These are phyloP conservation scores for Samia ricini DNA, from an alignment of 1,140 invertebrate species.

Conservation along the genomic window DNA sequence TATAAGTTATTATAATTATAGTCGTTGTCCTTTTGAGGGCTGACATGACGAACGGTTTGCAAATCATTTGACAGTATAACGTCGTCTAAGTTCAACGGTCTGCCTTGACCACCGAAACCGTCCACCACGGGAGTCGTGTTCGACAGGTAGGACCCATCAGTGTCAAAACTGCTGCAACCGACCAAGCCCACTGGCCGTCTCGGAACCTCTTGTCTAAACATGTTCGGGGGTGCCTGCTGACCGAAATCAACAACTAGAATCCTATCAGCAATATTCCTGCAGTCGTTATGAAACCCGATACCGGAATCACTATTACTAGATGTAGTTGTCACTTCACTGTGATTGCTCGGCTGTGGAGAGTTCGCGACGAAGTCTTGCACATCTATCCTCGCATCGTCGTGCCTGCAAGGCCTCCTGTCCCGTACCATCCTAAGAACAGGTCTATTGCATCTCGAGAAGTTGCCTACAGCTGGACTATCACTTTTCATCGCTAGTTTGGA, in stretches of 20 bases:
- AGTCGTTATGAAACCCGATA: slow-evolving; percentile 94
- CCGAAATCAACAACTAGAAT: slow-evolving; percentile 90
- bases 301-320: slow-evolving; percentile 97
- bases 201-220: slow-evolving; percentile 58
- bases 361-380: slow-evolving; percentile 78
- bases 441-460: slow-evolving; percentile 58
- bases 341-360: slow-evolving; percentile 89
- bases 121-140: slow-evolving; percentile 75
- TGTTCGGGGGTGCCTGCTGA: slow-evolving; percentile 59
- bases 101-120: slow-evolving; percentile 69
- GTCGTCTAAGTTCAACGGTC: slow-evolving; percentile 67
- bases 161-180: slow-evolving; percentile 65
- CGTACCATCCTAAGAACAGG: slow-evolving; percentile 50
- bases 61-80: slow-evolving; percentile 54
- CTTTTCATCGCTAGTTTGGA: slow-evolving; percentile 66
- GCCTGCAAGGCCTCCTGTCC: slow-evolving; percentile 48
- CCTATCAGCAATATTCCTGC: slow-evolving; percentile 87
- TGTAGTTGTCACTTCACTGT: slow-evolving; percentile 89
- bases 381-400: slow-evolving; percentile 51
- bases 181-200: slow-evolving; percentile 64
- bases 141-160: slow-evolving; percentile 67
- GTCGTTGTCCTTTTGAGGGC: slow-evolving; percentile 49
- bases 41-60: slow-evolving; percentile 39
- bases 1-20: slow-evolving; percentile 67
- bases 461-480: slow-evolving; percentile 55